Conservation (phyloP, 2,888 invertebrate species). For the Anorthoa munda region DNA sequence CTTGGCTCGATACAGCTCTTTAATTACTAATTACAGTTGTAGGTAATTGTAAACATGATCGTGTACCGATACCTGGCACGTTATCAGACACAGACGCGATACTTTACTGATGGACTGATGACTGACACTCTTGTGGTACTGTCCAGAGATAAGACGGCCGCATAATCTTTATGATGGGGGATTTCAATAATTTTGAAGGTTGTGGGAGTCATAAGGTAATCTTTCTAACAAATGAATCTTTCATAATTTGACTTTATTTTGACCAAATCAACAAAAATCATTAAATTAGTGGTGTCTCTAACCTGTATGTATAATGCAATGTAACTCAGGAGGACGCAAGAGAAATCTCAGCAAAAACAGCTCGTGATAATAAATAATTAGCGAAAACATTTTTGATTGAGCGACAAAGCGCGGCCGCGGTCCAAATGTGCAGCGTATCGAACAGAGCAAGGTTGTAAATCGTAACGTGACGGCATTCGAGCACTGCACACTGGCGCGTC, state of each 20-base stretch:
- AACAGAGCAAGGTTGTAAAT: slow-evolving; percentile 65
- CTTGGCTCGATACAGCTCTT: slow-evolving; percentile 34
- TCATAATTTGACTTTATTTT: too few relatives aligned
- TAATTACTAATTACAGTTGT: slow-evolving; percentile 29
- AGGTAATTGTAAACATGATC: slow-evolving; percentile 26
- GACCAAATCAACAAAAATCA: background rate
- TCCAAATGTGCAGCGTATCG: slow-evolving; percentile 68
- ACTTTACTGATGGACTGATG: slow-evolving; percentile 3
- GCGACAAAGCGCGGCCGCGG: slow-evolving; percentile 50
- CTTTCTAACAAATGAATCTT: too few relatives aligned
- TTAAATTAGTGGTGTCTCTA: background rate
- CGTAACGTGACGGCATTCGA: slow-evolving; percentile 25
- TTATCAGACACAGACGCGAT: slow-evolving; percentile 38
- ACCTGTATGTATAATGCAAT: background rate
- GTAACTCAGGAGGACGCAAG: slow-evolving; percentile 13
- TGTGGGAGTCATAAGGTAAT: background rate
- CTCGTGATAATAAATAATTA: slow-evolving; percentile 38
- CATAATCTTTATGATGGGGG: slow-evolving; percentile 30
- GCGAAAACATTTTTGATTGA: slow-evolving; percentile 45
- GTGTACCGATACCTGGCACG: slow-evolving; percentile 30
- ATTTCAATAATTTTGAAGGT: slow-evolving; percentile 27
- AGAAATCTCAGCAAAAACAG: slow-evolving; percentile 30
- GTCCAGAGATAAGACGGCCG: background rate
- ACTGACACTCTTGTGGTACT: slow-evolving; percentile 4
- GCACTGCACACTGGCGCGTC: background rate